Conservation (phyloP, 1,140 invertebrate species). For the Campoletis sonorensis region DNA sequence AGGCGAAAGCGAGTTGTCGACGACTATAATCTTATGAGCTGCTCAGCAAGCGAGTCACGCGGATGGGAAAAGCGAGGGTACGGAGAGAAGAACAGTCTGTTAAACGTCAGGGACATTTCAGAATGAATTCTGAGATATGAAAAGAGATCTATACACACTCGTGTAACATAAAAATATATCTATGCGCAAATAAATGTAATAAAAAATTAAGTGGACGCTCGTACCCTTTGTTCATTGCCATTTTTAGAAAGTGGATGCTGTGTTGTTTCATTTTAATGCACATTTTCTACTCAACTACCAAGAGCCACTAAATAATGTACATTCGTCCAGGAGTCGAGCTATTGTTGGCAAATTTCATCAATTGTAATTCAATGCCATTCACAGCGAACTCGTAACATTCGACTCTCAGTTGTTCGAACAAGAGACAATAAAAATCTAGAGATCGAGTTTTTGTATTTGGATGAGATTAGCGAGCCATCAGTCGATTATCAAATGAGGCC, state of each 20-base stretch:
- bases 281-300: background rate
- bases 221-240: background rate
- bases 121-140: background rate
- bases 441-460: too few relatives aligned
- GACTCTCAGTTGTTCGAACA: too few relatives aligned
- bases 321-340: background rate
- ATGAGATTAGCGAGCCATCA: too few relatives aligned
- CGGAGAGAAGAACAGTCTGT: background rate
- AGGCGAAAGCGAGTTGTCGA: slow-evolving; percentile 40
- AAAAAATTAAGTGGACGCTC: background rate
- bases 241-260: slow-evolving; percentile 7
- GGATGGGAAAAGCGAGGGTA: background rate
- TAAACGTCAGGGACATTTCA: background rate
- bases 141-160: background rate
- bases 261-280: background rate
- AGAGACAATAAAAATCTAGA: too few relatives aligned
- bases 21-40: slow-evolving; percentile 42
- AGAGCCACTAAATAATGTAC: background rate
- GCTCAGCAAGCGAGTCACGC: slow-evolving; percentile 40
- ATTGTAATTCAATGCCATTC: too few relatives aligned
- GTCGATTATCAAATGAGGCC: too few relatives aligned
- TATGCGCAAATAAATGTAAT: background rate
- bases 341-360: too few relatives aligned
- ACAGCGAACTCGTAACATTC: too few relatives aligned
- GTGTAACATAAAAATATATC: background rate